These are phyloP conservation scores for Hydriomena furcata DNA, from an alignment of 2,888 invertebrate genomes.

Conservation along the genomic window DNA sequence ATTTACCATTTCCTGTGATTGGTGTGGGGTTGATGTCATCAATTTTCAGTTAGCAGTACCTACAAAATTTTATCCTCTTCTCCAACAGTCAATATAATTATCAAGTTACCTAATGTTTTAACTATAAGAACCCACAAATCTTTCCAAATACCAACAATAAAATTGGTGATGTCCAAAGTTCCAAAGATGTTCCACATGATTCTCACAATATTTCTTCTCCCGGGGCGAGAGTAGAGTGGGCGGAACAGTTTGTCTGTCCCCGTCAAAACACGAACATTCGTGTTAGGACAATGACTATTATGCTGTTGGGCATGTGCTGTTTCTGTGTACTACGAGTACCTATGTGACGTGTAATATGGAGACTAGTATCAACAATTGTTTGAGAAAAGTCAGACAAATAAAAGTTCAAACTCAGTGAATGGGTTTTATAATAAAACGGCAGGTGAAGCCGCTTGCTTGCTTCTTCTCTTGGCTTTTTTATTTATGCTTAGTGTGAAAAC, in stretches of 20 bases:
- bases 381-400: not conserved
- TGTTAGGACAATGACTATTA: conserved; percentile 12
- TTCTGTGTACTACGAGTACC: conserved; percentile 17
- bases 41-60: too few species aligned
- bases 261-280: conserved; percentile 9
- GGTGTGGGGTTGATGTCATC: too few species aligned
- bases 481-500: too few species aligned
- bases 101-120: too few species aligned
- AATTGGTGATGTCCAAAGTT: conserved; percentile 1
- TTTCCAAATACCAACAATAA: not conserved
- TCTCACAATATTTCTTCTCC: conserved; percentile 15
- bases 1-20: too few species aligned
- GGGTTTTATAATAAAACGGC: too few species aligned
- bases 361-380: conserved; percentile 5
- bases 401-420: too few species aligned
- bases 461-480: too few species aligned
- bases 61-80: too few species aligned
- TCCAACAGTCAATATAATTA: too few species aligned
- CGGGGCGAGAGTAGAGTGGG: conserved; percentile 19
- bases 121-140: not conserved
- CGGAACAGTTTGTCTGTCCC: conserved; percentile 19
- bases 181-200: conserved; percentile 8
- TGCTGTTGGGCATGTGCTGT: conserved; percentile 13
- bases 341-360: conserved; percentile 9
- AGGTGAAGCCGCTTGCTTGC: too few species aligned